Percentiles rank a stretch among this genome's conserved stretches.
These are phyloP conservation scores for Oscheius myriophilus DNA, from an alignment of 2,888 invertebrate genomes.

Conservation along the genomic window DNA sequence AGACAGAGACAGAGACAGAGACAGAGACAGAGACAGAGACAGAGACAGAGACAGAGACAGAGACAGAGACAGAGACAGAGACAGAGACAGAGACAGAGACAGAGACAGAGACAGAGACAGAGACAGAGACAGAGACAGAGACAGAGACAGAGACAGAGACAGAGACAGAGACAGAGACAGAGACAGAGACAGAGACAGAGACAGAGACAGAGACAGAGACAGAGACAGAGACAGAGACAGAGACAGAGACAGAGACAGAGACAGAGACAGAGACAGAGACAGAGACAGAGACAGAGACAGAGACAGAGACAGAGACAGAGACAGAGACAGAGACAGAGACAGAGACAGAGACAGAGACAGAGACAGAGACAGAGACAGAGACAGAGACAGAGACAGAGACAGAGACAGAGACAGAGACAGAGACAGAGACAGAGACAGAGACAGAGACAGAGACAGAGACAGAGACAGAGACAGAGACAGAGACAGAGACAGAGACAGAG, in stretches of 20 bases:
- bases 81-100: conserved; percentile 2
- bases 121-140: background rate
- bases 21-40: background rate
- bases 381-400: background rate
- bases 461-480: background rate
- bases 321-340: background rate
- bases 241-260: background rate
- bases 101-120: background rate
- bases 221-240: background rate
- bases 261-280: background rate
- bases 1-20: background rate
- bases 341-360: background rate
- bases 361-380: background rate
- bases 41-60: background rate
- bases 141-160: background rate
- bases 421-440: background rate
- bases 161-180: background rate
- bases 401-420: background rate
- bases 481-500: background rate
- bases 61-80: background rate
- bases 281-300: background rate
- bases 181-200: background rate
- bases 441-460: background rate
- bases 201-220: background rate
- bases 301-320: background rate